phyloP scores from a whole-genome alignment of 2,113 vertebrate species.

The Oreochromis spilurus region DNA sequence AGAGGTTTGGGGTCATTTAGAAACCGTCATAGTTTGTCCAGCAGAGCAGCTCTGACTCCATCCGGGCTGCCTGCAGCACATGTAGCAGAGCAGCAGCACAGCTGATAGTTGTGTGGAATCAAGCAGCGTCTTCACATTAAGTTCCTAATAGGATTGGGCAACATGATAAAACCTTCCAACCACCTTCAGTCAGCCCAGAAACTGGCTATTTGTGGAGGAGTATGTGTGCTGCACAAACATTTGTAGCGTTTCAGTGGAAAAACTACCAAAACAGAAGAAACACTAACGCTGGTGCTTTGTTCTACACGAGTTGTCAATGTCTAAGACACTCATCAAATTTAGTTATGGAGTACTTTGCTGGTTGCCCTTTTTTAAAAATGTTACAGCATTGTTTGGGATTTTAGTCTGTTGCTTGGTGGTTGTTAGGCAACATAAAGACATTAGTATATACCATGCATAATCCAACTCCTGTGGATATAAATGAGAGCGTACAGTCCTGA shows the following conservation, averaged over 20 bases:
- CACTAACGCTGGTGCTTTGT: background rate
- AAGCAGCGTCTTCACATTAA: background rate
- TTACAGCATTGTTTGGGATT: background rate
- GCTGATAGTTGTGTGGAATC: background rate
- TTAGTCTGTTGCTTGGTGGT: background rate
- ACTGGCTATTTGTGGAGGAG: background rate
- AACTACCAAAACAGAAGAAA: background rate
- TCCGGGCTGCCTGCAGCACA: background rate
- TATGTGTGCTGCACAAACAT: background rate
- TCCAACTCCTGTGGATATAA: background rate
- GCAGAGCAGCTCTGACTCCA: background rate
- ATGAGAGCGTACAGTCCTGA: background rate
- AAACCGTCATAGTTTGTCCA: background rate
- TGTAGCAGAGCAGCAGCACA: background rate
- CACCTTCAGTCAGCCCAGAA: background rate
- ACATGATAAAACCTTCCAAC: background rate
- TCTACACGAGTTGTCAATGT: background rate
- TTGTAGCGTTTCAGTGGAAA: background rate
- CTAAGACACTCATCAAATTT: background rate
- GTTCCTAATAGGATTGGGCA: background rate
- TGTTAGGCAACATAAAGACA: background rate
- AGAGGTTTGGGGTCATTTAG: background rate
- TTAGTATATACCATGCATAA: background rate
- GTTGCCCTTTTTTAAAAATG: background rate
- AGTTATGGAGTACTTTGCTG: background rate